Conservation (phyloP, 1,140 invertebrate genomes). For the Periplaneta americana region DNA sequence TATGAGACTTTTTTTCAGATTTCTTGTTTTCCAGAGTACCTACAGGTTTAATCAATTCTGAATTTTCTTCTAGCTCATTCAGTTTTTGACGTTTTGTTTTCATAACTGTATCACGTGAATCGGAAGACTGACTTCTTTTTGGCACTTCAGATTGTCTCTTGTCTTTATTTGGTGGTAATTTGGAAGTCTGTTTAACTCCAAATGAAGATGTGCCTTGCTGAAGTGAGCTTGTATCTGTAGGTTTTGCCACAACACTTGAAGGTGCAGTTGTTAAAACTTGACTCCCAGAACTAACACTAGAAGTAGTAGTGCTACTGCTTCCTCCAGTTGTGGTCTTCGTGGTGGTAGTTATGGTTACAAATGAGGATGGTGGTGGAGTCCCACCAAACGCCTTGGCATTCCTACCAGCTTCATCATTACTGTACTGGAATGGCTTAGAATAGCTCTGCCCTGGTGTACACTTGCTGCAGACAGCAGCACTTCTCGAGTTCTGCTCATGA, state of each 20-base stretch:
- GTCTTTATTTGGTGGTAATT: not conserved
- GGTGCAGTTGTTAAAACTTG: too few species aligned
- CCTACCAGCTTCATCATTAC: conserved; percentile 34
- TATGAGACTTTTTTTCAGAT: not conserved
- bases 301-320: not conserved
- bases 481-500: conserved; percentile 54
- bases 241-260: conserved; percentile 3
- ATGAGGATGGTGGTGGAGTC: conserved; percentile 28
- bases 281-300: not conserved
- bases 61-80: not conserved
- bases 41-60: too few species aligned
- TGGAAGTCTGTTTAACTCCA: conserved; percentile 1
- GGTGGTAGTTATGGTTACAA: conserved; percentile 27
- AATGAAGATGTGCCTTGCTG: not conserved
- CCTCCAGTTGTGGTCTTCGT: not conserved
- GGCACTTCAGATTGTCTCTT: not conserved
- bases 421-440: conserved; percentile 39
- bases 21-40: not conserved
- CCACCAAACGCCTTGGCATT: conserved; percentile 15
- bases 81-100: not conserved
- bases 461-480: conserved; percentile 51
- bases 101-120: not conserved
- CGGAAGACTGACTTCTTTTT: not conserved
- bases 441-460: conserved; percentile 53
- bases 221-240: conserved; percentile 12